These are phyloP conservation scores for Drosophila elegans DNA, from an alignment of 1,140 invertebrate genomes.

Conservation along the genomic window DNA sequence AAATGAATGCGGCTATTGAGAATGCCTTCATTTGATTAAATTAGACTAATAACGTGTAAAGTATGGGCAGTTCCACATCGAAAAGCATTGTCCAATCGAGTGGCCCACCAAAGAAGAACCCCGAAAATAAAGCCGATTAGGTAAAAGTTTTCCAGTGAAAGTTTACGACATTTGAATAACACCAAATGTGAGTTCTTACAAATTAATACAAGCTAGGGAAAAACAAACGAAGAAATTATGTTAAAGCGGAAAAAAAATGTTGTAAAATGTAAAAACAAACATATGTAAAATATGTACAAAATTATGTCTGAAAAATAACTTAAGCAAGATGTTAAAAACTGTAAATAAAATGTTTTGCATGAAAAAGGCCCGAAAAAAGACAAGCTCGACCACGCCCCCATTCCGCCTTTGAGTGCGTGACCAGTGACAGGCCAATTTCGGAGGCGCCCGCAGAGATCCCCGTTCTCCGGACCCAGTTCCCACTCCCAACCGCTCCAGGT, in stretches of 20 bases:
- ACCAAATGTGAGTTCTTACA: slow-evolving; percentile 64
- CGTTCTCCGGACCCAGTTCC: slow-evolving; percentile 9
- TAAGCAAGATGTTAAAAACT: slow-evolving; percentile 63
- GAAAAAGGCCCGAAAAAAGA: slow-evolving; percentile 30
- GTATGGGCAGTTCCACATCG: slow-evolving; percentile 40
- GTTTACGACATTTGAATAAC: slow-evolving; percentile 64
- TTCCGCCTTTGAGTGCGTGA: slow-evolving; percentile 30
- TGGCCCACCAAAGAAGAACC: slow-evolving; percentile 62
- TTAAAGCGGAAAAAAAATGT: slow-evolving; percentile 35
- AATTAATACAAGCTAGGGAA: slow-evolving; percentile 61
- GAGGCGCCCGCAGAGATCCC: slow-evolving; percentile 64
- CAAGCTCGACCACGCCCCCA: slow-evolving; percentile 22
- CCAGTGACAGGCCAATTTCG: slow-evolving; percentile 78
- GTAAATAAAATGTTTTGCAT: slow-evolving; percentile 71
- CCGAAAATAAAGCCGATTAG: slow-evolving; percentile 52
- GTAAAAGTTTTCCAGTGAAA: slow-evolving; percentile 67
- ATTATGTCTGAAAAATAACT: slow-evolving; percentile 37
- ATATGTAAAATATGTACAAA: slow-evolving; percentile 39
- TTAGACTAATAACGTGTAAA: slow-evolving; percentile 79
- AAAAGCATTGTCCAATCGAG: slow-evolving; percentile 19
- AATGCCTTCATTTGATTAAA: slow-evolving; percentile 78
- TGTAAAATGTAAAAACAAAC: slow-evolving; percentile 58
- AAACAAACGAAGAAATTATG: slow-evolving; percentile 58
- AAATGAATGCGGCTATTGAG: slow-evolving; percentile 67
- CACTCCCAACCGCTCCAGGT: slow-evolving; percentile 39